These are phyloP conservation scores for Netelia inedita DNA, from an alignment of 2,888 invertebrate genomes.

Conservation along the genomic window DNA sequence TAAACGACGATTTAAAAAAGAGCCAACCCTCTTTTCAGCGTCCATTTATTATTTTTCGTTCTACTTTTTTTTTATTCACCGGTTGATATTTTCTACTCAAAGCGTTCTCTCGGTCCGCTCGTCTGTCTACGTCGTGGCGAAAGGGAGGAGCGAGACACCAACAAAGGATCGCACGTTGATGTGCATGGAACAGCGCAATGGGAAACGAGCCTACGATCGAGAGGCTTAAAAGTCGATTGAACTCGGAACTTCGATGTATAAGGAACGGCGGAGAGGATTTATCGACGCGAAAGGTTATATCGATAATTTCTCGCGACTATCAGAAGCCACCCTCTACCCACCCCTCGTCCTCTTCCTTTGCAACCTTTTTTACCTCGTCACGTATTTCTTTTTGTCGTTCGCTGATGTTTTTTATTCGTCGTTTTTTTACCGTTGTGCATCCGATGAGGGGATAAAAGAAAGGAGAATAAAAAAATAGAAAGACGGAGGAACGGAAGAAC, in stretches of 20 bases:
- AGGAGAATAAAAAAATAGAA: conserved; percentile 38
- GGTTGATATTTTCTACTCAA: not conserved
- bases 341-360: conserved; percentile 2
- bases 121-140: not conserved
- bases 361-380: conserved; percentile 9
- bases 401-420: conserved; percentile 31
- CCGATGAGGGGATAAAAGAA: conserved; percentile 13
- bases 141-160: not conserved
- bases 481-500: conserved; percentile 13
- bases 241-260: conserved; percentile 16
- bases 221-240: conserved; percentile 40
- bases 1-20: not conserved
- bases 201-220: not conserved
- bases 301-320: conserved; percentile 36
- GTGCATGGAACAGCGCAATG: not conserved
- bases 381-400: not conserved
- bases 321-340: not conserved
- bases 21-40: not conserved
- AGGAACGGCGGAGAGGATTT: not conserved
- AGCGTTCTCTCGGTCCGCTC: not conserved
- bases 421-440: conserved; percentile 42
- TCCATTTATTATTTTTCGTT: not conserved
- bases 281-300: not conserved
- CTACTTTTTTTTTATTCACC: not conserved
- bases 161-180: not conserved